Base-by-base conservation (phyloP, 2,113 vertebrate genomes). In the Triplophysa dalaica region DNA sequence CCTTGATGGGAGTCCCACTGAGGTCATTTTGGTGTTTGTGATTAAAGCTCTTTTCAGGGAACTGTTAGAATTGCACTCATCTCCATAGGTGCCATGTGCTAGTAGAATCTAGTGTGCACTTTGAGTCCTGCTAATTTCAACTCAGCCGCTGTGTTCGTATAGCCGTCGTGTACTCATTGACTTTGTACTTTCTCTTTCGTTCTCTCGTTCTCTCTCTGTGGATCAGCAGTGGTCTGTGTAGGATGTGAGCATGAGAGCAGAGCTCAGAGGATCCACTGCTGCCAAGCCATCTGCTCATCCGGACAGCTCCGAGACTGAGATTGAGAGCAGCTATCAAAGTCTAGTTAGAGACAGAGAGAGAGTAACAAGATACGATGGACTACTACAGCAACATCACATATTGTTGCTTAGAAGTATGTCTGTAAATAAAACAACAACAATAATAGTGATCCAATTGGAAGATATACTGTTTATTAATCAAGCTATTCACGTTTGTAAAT, bases 221-320 rank as follows among this genome's bases (percentile, higher is more conserved):
- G 87, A 86, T 81, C 77, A 82, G 86, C 85, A 80, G 83, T 89
- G 86, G 70, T 64, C 17, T 79, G 26, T 88, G 86, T 88, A 83
- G 83, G 82, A 84, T 85, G 86, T 65, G 83, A 87, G 84, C 83
- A 87, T 76, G 81, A 84, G 81, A 81, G 86, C 84, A 83, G 89
- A 86, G 86, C 84, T 84, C 83, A 86, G 84, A 82, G 87, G 87
- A 86, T 80, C 78, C 86, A 88, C 87, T 88, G 86, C 86, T 90
- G 88, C 91, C 90, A 90, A 88, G 87, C 90, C 90, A 91, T 91
- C 91, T 92, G 91, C 85, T 90, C 83, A 61, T 85, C 85, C 67
- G 77, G 60, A 86, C 75, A 67, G 75, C 76, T 43, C 64, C 79
- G 61, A 81, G 69, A 78, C 21, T 7, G 66, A 60, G 56, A 75